Evolutionary conservation across 2,113 vertebrate genomes (phyloP), one percentile per base, ranked within the genome.

Genomic region (Athene cunicularia): DNA sequence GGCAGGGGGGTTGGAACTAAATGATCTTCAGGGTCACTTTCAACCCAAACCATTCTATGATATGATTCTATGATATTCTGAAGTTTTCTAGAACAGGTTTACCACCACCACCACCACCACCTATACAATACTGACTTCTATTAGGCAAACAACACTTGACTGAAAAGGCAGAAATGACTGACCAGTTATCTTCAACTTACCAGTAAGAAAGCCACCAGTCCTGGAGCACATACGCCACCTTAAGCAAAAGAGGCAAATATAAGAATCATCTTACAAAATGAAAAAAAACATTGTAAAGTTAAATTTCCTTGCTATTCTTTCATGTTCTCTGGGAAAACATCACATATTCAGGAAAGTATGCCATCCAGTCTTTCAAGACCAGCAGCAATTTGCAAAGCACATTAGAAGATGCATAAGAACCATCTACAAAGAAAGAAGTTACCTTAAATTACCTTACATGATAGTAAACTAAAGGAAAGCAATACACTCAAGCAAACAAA

Each of bases 131-230:
- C 30, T 39, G 22, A 45, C 64, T 85, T 56, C 2, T 43, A 21
- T 15, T 30, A 81, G 50, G 74, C 23, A 70, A 56, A 39, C 1
- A 80, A 32, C 50, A 47, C 53, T 26, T 56, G 10, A 33, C 33
- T 9, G 9, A 37, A 74, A 88, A 79, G 32, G 26, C 14, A 92
- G 43, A 66, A 94, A 66, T 35, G 58, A 97, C 97, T 95, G 64
- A 99, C 98, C 99, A 99, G 77, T 99, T 82, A 80, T n/a, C 20
- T 81, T 56, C 53, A 89, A 98, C 99, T 98, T 93, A 99, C 99
- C 99, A 99, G 86, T 99, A 98, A 27, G 99, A 99, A 93, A 99
- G 98, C 99, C 99, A 99, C 99, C 99, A 99, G 92, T 99, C 99
- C 92, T 99, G 99, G 52, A 99, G 96, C 60, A 99, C 95, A 81